Conservation (phyloP, 2,888 invertebrate genomes). For the Ceramica pisi region DNA sequence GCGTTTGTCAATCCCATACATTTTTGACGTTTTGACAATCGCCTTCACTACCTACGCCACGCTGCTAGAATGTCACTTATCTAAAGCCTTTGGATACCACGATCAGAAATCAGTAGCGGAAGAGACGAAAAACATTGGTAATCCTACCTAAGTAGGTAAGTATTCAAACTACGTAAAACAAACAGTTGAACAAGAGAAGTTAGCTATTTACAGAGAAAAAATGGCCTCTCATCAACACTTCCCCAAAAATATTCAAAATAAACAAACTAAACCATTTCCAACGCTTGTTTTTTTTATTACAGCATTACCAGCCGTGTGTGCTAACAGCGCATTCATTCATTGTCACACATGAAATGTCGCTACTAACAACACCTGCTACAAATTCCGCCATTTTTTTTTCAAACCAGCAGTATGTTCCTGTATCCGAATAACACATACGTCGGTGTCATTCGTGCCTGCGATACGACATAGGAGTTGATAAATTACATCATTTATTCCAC, state of each 20-base stretch:
- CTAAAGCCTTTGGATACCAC: too few species aligned
- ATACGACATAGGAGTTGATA: conserved; percentile 71
- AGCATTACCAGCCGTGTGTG: conserved; percentile 42
- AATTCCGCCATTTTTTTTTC: conserved; percentile 65
- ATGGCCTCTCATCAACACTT: conserved; percentile 10
- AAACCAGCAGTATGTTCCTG: conserved; percentile 59
- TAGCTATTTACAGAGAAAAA: not conserved
- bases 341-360: conserved; percentile 72
- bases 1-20: too few species aligned
- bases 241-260: conserved; percentile 22
- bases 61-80: too few species aligned
- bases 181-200: not conserved
- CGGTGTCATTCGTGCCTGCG: conserved; percentile 71
- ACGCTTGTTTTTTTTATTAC: conserved; percentile 39
- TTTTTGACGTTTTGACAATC: too few species aligned
- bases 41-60: too few species aligned
- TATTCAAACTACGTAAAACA: not conserved
- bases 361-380: conserved; percentile 76
- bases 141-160: not conserved
- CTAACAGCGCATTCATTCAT: conserved; percentile 65
- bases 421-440: conserved; percentile 66
- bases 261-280: conserved; percentile 18
- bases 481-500: conserved; percentile 75
- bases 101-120: too few species aligned
- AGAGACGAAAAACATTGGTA: too few species aligned